Evolutionary conservation across 2,797 vertebrate species (phyloP), one percentile per base, ranked within the genome.

Genomic region (Sylvilagus floridanus): DNA sequence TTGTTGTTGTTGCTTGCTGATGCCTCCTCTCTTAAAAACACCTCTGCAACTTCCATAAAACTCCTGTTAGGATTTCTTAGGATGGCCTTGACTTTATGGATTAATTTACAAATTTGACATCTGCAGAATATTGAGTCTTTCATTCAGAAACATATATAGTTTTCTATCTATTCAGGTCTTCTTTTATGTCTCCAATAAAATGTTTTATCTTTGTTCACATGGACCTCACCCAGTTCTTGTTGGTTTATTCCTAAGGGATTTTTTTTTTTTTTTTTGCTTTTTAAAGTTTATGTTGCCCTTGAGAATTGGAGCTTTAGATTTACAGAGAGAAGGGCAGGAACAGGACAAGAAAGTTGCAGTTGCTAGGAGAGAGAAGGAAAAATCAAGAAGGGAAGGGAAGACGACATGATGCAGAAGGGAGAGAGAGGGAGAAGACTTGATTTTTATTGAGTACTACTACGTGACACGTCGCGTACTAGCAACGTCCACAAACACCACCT

Each of bases 91-190:
- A 85, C 93, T 50, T 84, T 94, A 82, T 81, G 24, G 37, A 65
- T 72, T 94, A 96, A 92, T 91, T 92, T 92, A 69, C 47, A 75
- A 95, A 93, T 57, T 4, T 85, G 62, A 93, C 47, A 73, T 94
- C 54, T 88, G 95, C 69, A 71, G 73, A 88, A 62, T 86, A 85
- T 65, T 8, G 4, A 78, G 19, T 63, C 37, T 92, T 86, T 93
- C 37, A 60, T 90, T 35, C 26, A 68, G 66, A 93, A 87, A 79
- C 26, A 47, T 77, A 6, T 32, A 52, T 60, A 92, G 30, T 32
- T 95, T 93, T 93, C 24, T 57, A 75, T 68, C 12, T 57, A 54
- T 54, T 94, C 12, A 50, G 47, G 28, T 75, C 83, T 68, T 89
- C 35, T 87, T 94, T 90, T 62, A 57, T 57, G 21, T 66, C 47